Conservation (phyloP, 2,113 vertebrate species). For the Nesoenas mayeri region DNA sequence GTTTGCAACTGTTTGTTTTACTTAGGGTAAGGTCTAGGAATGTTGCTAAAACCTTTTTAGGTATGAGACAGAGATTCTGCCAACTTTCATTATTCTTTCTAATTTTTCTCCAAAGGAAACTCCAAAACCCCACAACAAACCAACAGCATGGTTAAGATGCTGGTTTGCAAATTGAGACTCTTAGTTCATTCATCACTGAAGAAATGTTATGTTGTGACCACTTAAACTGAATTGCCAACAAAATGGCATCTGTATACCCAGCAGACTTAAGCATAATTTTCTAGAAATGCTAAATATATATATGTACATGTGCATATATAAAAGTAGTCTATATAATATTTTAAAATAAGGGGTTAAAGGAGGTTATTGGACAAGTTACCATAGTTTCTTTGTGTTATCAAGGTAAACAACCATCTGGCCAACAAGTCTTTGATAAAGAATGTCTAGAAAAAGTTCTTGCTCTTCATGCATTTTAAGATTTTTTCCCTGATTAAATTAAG, state of each 20-base stretch:
- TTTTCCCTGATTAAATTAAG: neutral
- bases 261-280: neutral
- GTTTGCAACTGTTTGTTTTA: neutral
- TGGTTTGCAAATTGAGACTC: neutral
- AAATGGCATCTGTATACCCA: neutral
- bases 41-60: neutral
- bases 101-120: too few species aligned
- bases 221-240: neutral
- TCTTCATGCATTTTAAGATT: neutral
- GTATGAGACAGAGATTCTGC: neutral
- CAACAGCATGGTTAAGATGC: neutral
- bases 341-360: neutral
- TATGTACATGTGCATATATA: neutral
- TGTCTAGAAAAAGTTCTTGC: neutral
- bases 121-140: neutral
- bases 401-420: neutral
- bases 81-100: neutral
- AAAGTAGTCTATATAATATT: neutral
- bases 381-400: neutral
- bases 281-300: neutral
- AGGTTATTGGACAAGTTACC: neutral
- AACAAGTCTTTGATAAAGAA: neutral
- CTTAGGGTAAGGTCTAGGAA: neutral
- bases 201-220: neutral
- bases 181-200: neutral